Evolutionary conservation across 2,888 invertebrate species (phyloP), one percentile per base, ranked within the genome.

Genomic region (Gnatocerus cornutus): DNA sequence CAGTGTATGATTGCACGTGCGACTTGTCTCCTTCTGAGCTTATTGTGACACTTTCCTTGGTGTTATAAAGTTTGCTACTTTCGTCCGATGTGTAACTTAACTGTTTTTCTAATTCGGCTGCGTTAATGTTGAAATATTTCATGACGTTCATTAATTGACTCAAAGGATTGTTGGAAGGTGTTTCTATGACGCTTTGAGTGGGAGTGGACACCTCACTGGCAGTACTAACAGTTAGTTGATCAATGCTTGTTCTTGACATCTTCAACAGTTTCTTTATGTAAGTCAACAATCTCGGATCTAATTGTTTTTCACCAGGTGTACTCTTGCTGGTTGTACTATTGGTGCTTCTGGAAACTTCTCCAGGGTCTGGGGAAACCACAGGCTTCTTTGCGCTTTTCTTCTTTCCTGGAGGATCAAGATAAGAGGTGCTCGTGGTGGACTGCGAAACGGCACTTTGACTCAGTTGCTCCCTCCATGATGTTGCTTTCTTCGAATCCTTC

Each of bases 191-290:
- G 1, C 87, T 88, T 1, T 84, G 83, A 7, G 82, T 76, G 0
- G 88, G 88, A 0, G 88, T 88, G 14, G 85, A 79, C 12, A 87
- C 81, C 0, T 86, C 86, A 21, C 88, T 86, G 0, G 80, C 79
- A 0, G 85, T 84, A 73, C 85, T 85, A 0, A 87, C 85, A 0
- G 82, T 82, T 12, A 88, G 77, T 8, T 87, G 84, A 9, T 87
- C 85, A n/a, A 89, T 79, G 63, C 85, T 85, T 7, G 76, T 79
- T 29, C 85, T 84, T 0, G 87, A 86, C 88, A 89, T 87, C n/a
- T 81, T 81, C 13, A 89, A 76, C 39, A 89, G 78, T 71, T 86
- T 85, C 61, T 86, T 83, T 1, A 89, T 85, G 73, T 87, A 87
- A 6, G 83, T 82, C 2, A 84, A 77, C 41, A 88, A 75, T 8